Evolutionary conservation across 2,113 vertebrate genomes (phyloP).

Genomic region (Canis aureus): DNA sequence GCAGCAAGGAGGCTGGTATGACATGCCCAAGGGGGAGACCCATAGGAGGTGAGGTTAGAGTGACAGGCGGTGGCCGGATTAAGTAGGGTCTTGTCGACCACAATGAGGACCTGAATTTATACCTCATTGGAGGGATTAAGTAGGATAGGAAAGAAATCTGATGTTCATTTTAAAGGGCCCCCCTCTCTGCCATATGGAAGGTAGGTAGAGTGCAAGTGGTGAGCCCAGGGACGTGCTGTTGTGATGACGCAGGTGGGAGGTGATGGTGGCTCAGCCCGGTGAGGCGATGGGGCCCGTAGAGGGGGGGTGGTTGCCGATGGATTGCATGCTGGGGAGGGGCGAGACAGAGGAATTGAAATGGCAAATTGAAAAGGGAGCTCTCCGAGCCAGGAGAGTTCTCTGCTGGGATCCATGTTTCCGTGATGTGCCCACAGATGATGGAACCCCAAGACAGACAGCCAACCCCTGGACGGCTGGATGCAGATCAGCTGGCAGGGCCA

Average conservation of each 20-base stretch:
- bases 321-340: accelerated
- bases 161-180: background rate
- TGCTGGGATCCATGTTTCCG: background rate
- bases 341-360: background rate
- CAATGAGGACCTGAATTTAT: background rate
- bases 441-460: background rate
- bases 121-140: background rate
- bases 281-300: background rate
- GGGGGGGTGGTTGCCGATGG: background rate
- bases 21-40: background rate
- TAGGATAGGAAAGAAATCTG: background rate
- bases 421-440: accelerated
- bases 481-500: background rate
- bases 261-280: accelerated
- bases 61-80: background rate
- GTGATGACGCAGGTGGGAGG: no score
- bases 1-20: background rate
- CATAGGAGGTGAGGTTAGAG: background rate
- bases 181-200: background rate
- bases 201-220: background rate
- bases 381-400: background rate
- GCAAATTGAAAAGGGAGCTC: background rate
- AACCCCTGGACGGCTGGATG: background rate
- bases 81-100: background rate
- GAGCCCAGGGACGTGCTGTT: background rate